Percentiles rank a stretch among this genome's conserved stretches.
Evolutionary conservation across 2,888 invertebrate genomes (phyloP).

Genomic region (Himalopsyche tibetana): DNA sequence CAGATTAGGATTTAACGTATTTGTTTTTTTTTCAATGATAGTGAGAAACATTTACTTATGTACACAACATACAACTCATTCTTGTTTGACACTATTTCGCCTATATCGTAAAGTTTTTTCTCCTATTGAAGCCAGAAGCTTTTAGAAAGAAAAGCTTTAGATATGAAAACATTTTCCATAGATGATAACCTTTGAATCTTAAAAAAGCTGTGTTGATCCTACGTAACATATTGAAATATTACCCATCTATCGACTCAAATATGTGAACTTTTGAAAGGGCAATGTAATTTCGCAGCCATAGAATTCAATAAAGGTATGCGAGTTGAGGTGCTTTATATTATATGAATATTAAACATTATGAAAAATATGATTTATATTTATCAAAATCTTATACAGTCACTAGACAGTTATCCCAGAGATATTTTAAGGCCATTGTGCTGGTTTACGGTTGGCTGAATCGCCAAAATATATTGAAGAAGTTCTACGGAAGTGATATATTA

Average conservation of each 20-base stretch:
- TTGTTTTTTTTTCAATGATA: not conserved
- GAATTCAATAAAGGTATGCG: no score
- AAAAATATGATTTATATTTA: no score
- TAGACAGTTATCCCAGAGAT: no score
- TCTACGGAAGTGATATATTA: no score
- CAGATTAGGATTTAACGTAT: not conserved
- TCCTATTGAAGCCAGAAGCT: not conserved
- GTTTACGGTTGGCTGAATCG: no score
- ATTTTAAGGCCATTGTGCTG: no score
- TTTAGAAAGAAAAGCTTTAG: not conserved
- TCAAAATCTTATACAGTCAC: no score
- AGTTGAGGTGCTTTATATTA: no score
- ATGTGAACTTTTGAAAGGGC: no score
- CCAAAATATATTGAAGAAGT: no score
- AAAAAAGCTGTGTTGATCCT: not conserved
- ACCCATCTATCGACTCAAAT: not conserved
- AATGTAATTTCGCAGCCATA: no score
- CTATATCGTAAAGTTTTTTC: not conserved
- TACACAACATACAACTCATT: not conserved
- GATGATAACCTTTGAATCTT: not conserved
- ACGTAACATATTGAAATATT: constrained; percentile 18
- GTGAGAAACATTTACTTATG: not conserved
- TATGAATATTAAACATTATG: no score
- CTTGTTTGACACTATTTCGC: not conserved
- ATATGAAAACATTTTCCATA: not conserved